Base-by-base conservation (phyloP, 1,140 invertebrate genomes). In the Ceratina calcarata region DNA sequence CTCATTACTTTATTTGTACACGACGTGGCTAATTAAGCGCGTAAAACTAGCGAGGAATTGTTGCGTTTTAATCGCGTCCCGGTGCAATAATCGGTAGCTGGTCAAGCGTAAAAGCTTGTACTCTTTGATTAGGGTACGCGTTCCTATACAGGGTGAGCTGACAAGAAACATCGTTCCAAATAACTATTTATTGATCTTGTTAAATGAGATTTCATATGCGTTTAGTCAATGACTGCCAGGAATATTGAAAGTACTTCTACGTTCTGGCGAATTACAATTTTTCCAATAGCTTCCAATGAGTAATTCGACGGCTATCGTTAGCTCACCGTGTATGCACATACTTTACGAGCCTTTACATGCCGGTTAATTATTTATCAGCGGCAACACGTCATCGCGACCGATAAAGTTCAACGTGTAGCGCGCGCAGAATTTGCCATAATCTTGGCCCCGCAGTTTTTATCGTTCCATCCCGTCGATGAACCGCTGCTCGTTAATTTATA, bases 361-460 rank as follows among this genome's bases (percentile, higher is more conserved):
- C 76, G 20, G 60, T 78, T 78, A 78, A 78, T 78, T 78, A 78
- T 78, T 72, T 78, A 78, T 78, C 76, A 16, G 27, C 12, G n/a
- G 24, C 3, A 37, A 37, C 60, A 53, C 12, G 76, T 78, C 69
- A 64, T 71, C 69, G 2, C 0, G 37, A 15, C 3, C 60, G 76
- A 78, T 78, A 78, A 72, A 24, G 37, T 72, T 49, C 51, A 18
- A 16, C 18, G 71, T 72, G 64, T 72, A 45, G 10, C 37, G 37
- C 60, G 49, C 24, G 60, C 68, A 60, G 69, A 78, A 72, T 78
- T 72, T 72, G 68, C 68, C 27, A 27, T 78, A 78, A 45, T 78
- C 76, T 78, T 53, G 68, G 27, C 61, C 51, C 20, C 13, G 62
- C 69, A 64, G 18, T 55, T 67, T 78, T 64, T 78, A 62, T 32